Evolutionary conservation across 1,140 invertebrate genomes (phyloP), one percentile per base, ranked within the genome.

Genomic region (Trypoxylus dichotomus): DNA sequence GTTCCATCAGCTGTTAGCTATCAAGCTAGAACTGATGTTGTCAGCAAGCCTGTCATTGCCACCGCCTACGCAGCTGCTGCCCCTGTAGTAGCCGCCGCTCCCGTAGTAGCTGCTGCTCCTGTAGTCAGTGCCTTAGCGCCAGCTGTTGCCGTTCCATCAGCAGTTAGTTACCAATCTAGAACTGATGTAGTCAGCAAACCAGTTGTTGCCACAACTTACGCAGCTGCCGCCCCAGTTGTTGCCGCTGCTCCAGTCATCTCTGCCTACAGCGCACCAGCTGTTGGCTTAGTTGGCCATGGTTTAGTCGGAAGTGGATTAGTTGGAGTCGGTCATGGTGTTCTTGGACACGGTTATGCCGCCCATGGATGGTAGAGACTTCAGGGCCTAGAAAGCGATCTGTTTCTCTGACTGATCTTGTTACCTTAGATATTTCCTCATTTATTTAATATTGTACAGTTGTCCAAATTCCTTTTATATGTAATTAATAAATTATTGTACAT

Each of bases 1-100:
- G 78, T 79, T n/a, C 77, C 80, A 32, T 32, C 81, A n/a, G 81
- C 81, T 5, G 79, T 80, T 15, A 79, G 78, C 71, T 78, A 81
- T 47, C 79, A 80, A 58, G 77, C 80, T 21, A 68, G 80, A 21
- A 75, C 79, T 43, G 81, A 81, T 43, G 75, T 79, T 13, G 72
- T 78, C 74, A 80, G 77, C 76, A 81, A 74, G 27, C 77, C 80
- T 0, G 71, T 84, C 6, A 78, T 84, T 21, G 82, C 83, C 10
- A 41, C 68, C 71, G 77, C 37, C 5, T 74, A 74, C 32, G 72
- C 72, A 74, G 13, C 11, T 47, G 75, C 77, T 54, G 76, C 79
- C 15, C 71, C 60, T 29, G 75, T 79, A 32, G 74, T 74, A 29
- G 77, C 72, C 27, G 41, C 74, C 10, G 74, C 74, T 10, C 41